Conservation (phyloP, 2,797 vertebrate species). For the Halcyon chelicuti region DNA sequence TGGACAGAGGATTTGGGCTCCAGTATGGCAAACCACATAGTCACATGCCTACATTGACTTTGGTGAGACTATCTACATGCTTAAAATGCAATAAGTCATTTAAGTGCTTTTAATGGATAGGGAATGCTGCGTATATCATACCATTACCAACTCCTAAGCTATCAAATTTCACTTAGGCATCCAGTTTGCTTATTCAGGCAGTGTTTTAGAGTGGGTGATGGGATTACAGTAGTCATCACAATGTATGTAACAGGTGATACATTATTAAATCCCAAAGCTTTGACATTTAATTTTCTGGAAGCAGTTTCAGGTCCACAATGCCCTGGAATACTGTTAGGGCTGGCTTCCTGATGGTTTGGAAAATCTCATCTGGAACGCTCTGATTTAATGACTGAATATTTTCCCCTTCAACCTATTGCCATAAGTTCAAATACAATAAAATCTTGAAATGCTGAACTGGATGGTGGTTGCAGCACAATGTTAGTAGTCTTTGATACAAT, state of each 20-base stretch:
- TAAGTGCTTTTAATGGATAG: background rate
- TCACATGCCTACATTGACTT: background rate
- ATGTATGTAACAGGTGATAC: background rate
- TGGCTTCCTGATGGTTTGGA: background rate
- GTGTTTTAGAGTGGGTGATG: background rate
- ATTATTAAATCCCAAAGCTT: background rate
- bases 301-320: background rate
- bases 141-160: background rate
- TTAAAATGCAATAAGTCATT: background rate
- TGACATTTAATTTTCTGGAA: slow-evolving; percentile 6
- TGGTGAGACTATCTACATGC: background rate
- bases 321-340: background rate
- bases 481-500: background rate
- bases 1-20: background rate
- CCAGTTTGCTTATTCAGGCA: background rate
- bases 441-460: background rate
- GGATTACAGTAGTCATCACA: slow-evolving; percentile 5
- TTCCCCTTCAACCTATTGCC: background rate
- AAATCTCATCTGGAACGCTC: background rate
- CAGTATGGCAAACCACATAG: background rate
- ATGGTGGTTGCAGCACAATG: background rate
- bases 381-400: background rate
- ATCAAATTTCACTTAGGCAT: background rate
- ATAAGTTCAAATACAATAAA: background rate
- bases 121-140: background rate